Conservation (phyloP, 2,113 vertebrate species). For the Macquaria ambigua region DNA sequence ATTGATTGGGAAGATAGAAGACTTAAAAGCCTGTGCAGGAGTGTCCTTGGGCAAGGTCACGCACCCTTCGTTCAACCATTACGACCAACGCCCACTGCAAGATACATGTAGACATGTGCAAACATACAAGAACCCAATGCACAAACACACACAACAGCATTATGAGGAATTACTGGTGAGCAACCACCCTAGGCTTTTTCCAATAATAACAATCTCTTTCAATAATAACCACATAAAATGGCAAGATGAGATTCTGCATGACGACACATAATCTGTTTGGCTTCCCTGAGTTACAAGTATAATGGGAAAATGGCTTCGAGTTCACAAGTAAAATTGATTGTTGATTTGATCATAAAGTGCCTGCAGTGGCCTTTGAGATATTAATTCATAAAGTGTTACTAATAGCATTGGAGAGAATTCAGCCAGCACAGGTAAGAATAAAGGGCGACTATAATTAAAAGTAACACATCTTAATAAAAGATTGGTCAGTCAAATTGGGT, state of each 20-base stretch:
- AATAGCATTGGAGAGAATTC: conserved; percentile 8
- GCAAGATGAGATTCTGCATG: conserved; percentile 39
- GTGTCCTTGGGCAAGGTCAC: conserved; percentile 64
- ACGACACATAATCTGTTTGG: conserved; percentile 28
- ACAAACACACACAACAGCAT: conserved; percentile 11
- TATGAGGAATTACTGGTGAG: conserved; percentile 21
- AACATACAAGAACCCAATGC: not conserved
- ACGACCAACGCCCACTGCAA: not conserved
- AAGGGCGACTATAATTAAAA: conserved; percentile 46
- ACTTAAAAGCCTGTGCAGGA: conserved; percentile 23
- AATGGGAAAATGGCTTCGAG: conserved; percentile 44
- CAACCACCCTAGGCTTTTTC: conserved; percentile 46
- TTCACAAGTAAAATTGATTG: conserved; percentile 51
- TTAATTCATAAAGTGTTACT: conserved; percentile 33
- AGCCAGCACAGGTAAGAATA: conserved; percentile 11
- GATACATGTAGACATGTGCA: not conserved
- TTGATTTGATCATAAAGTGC: conserved; percentile 61
- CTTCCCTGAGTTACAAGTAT: conserved; percentile 49
- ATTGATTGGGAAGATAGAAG: conserved; percentile 61
- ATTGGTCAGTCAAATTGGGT: conserved; percentile 23
- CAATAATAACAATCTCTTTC: conserved; percentile 57
- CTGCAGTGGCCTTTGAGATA: conserved; percentile 36
- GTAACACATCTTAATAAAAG: conserved; percentile 33
- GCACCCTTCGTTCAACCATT: conserved; percentile 21
- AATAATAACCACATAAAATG: conserved; percentile 49